Base-by-base conservation (phyloP, 2,888 invertebrate species). In the Dugesia japonica region DNA sequence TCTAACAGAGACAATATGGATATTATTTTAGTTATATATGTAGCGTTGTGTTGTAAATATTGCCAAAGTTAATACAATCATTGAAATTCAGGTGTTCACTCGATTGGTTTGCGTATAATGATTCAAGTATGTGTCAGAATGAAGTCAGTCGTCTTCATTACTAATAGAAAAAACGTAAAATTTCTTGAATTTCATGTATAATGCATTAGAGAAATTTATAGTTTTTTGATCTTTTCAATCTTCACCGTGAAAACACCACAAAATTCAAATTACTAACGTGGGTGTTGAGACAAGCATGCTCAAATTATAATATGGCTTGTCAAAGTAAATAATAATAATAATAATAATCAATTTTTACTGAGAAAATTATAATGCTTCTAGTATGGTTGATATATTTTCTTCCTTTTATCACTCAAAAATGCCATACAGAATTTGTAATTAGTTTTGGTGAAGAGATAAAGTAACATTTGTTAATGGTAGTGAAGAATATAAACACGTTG, bases 361-460 rank as follows among this genome's bases (percentile, higher is more conserved):
- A n/a, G n/a, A n/a, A n/a, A 31, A 31, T 31, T 4, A 13, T 31
- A 13, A 31, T 56, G 7, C n/a, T 1, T 20, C 17, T n/a, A 56
- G 56, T 56, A 4, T 56, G 56, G 56, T 56, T 56, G 56, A 56
- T 56, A 20, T 56, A 56, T 56, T 56, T 56, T n/a, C 56, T 56
- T 56, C 56, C 56, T 9, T 56, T 56, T 56, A 56, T 56, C 56
- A 20, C 56, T 13, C 56, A 56, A 56, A 56, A 23, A 56, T 56
- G 56, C 56, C 56, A 56, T 23, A 56, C 56, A 13, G 56, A 56
- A 56, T 56, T 20, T n/a, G 56, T 56, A 4, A 56, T 56, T n/a
- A 20, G 20, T 23, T 56, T 56, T n/a, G 56, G 56, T 7, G 56
- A 56, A 56, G 56, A 56, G 17, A n/a, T 56, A 9, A n/a, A 23